Evolutionary conservation across 2,113 vertebrate species (phyloP), one percentile per base, ranked within the genome.

Genomic region (Axis porcinus): DNA sequence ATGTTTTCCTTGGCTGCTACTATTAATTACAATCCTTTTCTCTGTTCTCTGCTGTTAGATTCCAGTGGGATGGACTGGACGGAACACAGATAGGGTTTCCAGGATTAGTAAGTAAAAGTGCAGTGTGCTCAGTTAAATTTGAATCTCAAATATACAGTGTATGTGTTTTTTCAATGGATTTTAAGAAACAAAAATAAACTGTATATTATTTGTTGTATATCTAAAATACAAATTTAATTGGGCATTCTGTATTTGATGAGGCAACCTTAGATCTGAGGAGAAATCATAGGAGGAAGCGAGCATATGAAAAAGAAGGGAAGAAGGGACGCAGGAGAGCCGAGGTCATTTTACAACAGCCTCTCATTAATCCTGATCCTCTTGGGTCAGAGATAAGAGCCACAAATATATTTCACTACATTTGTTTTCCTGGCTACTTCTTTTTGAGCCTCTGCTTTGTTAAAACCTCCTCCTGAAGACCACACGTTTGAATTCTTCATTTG

Each of bases 31-130:
- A 17, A 7, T 70, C 30, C 14, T 86, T 94, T 92, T 81, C 43
- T 85, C 64, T 54, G 19, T 40, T 40, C 67, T 74, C 62, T 78
- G 40, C 17, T 54, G 16, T 57, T 95, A 87, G 83, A 33, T 23
- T 83, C 7, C 8, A 0, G n/a, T 36, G 25, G 8, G 33, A 82
- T 36, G 9, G 50, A 47, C 47, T 91, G 40, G 21, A 36, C 57
- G 5, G 45, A 23, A 47, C 28, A 45, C 67, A 86, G n/a, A 36
- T 23, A 76, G 13, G 1, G 15, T 86, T 83, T 33, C 23, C 55
- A 97, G 50, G 88, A 64, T 85, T 91, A 91, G 43, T 36, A 89
- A 94, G 86, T 28, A 27, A 84, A 96, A 97, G 52, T 23, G 62
- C 30, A 90, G 33, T 70, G 54, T 30, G 7, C 47, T 79, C 4